Evolutionary conservation across 2,888 invertebrate genomes (phyloP), one percentile per base, ranked within the genome.

Genomic region (Dioctria linearis): DNA sequence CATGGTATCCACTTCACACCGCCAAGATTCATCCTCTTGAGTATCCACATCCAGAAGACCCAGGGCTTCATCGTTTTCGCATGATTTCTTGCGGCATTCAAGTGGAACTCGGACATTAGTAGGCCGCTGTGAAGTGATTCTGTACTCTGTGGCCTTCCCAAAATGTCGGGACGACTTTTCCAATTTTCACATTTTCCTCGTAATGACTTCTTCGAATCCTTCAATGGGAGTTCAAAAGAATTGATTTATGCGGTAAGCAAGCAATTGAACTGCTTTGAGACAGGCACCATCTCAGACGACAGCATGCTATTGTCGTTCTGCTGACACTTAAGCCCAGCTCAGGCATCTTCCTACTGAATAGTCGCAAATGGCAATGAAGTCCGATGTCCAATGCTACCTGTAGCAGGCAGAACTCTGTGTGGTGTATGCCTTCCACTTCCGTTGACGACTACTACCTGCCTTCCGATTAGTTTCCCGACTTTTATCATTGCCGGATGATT

Each of bases 211-310:
- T 42, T 4, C 9, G 75, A 43, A 9, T n/a, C 46, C 59, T 59
- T 75, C 61, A 57, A 75, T 75, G 61, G 61, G n/a, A 13, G 40
- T 59, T 75, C 57, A 75, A 57, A 59, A 75, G 75, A 42, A 59
- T 75, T 75, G 75, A 75, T 75, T 75, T 75, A 75, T 75, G 75
- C 75, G 59, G 75, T 39, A 59, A 51, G 25, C 37, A 43, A 25
- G 40, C 25, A 59, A 57, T 75, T 71, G 42, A 42, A 75, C 25
- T 25, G 25, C 25, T 25, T 25, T 25, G 25, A 25, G 25, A n/a
- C n/a, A 25, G 25, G 25, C 25, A 25, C 25, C 25, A 25, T 25
- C 25, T 25, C 25, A 25, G 25, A 2, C 25, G 25, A 25, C 25
- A 2, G 25, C 2, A 25, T 25, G 25, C 25, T 25, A 25, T 25